Evolutionary conservation across 2,797 vertebrate species (phyloP).

Genomic region (Craterocephalus amniculus): DNA sequence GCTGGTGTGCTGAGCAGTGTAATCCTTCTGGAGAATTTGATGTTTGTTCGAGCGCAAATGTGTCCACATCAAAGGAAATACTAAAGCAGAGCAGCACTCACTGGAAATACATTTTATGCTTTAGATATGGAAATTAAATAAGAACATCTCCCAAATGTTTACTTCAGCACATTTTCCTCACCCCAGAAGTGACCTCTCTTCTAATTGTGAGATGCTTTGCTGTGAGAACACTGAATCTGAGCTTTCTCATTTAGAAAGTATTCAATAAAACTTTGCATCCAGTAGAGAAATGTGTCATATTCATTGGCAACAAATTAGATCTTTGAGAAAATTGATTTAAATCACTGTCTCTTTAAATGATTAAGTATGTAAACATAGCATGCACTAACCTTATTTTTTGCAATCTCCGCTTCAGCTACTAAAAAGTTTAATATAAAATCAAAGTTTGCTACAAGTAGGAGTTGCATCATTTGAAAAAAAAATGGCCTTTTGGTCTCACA

Average conservation of each 20-base stretch:
- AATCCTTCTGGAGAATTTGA: conserved; percentile 26
- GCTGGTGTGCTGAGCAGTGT: conserved; percentile 8
- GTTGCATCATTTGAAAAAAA: too few species aligned
- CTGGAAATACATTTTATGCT: conserved; percentile 33
- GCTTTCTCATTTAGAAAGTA: conserved; percentile 2
- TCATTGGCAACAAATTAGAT: not conserved
- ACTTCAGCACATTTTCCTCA: conserved; percentile 42
- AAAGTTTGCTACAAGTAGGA: too few species aligned
- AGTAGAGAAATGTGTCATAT: not conserved
- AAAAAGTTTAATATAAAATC: too few species aligned
- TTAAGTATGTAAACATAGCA: not conserved
- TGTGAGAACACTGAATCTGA: not conserved
- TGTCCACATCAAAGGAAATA: conserved; percentile 59
- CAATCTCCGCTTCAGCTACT: too few species aligned
- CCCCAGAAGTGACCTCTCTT: conserved; percentile 23
- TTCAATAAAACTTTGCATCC: not conserved
- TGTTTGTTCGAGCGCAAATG: conserved; percentile 46
- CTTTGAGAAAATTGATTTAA: conserved; percentile 8
- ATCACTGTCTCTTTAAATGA: not conserved
- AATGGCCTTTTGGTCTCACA: too few species aligned
- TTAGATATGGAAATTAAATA: conserved; percentile 70
- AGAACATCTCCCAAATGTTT: conserved; percentile 39
- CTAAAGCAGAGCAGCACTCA: conserved; percentile 9
- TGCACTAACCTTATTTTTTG: not conserved
- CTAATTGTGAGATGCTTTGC: conserved; percentile 26